Evolutionary conservation across 2,113 vertebrate genomes (phyloP).

Genomic region (Pantherophis guttatus): DNA sequence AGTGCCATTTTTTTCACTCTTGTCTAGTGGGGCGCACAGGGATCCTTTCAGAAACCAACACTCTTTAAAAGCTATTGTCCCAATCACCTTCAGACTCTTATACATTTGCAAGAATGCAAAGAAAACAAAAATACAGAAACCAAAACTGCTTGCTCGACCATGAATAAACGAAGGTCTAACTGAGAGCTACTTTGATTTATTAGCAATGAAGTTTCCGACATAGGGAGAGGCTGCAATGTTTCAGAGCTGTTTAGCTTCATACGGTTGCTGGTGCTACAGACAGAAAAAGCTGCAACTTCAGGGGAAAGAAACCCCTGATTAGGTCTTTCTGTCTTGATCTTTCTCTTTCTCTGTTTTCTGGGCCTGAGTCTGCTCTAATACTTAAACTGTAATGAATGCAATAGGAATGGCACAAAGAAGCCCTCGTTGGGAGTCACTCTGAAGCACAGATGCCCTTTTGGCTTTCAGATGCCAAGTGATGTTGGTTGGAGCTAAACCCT

Average conservation of each 20-base stretch:
- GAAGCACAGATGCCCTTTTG: rapidly evolving
- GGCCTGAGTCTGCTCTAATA: not conserved
- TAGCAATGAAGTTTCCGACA: constrained; percentile 56
- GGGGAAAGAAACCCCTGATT: constrained; percentile 9
- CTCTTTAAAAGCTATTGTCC: not conserved
- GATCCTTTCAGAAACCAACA: not conserved
- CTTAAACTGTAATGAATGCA: not conserved
- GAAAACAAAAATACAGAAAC: not conserved
- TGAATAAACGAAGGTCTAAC: constrained; percentile 49
- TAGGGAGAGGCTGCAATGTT: constrained; percentile 62
- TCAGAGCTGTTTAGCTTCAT: constrained; percentile 55
- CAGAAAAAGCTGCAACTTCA: not conserved
- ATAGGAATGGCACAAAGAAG: rapidly evolving
- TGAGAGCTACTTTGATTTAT: constrained; percentile 67
- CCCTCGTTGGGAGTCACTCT: not conserved
- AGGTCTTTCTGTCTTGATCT: not conserved
- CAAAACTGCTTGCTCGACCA: constrained; percentile 38
- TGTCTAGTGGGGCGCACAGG: too few relatives aligned
- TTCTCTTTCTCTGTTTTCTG: constrained; percentile 9
- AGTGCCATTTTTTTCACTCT: rapidly evolving
- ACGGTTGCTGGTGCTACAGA: not conserved
- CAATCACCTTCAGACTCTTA: not conserved
- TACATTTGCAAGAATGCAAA: not conserved
- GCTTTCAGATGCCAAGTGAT: not conserved
- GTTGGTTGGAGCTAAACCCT: rapidly evolving